Evolutionary conservation across 2,113 vertebrate species (phyloP).

Genomic region (Notechis scutatus): DNA sequence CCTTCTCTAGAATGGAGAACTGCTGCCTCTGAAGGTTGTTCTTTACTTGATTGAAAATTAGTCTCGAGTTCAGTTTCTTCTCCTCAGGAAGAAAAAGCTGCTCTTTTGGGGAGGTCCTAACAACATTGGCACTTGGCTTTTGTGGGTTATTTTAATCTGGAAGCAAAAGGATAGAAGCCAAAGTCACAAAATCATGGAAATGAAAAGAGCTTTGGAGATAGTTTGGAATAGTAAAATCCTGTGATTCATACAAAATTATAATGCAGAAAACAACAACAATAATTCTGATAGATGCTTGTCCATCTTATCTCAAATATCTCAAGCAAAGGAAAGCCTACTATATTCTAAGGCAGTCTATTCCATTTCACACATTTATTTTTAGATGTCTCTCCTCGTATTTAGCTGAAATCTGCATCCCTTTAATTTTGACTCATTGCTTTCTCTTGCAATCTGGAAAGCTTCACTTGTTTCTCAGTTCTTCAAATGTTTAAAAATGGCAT

Average conservation of each 20-base stretch:
- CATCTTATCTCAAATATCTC: background rate
- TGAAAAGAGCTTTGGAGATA: background rate
- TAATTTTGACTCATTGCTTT: background rate
- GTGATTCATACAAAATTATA: background rate
- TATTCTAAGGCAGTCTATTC: too few species aligned
- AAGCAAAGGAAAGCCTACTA: background rate
- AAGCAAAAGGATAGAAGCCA: constrained; percentile 46
- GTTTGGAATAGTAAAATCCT: background rate
- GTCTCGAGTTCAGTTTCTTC: constrained; percentile 80
- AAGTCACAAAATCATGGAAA: background rate
- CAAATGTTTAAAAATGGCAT: background rate
- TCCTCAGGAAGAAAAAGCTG: constrained; percentile 89
- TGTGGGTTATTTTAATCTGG: constrained; percentile 90
- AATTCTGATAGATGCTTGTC: background rate
- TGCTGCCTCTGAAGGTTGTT: background rate
- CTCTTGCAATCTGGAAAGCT: background rate
- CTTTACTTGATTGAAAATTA: constrained; percentile 48
- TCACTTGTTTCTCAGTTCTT: background rate
- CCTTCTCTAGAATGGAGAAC: constrained; percentile 11
- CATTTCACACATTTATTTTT: background rate
- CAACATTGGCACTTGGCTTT: constrained; percentile 95
- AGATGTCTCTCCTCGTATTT: background rate
- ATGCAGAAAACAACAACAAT: background rate
- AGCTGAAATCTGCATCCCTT: background rate
- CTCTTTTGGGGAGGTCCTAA: constrained; percentile 89